A percentile compares a stretch with the other conserved stretches of the same genome.
Conservation (phyloP, 2,113 vertebrate species). For the Melospiza melodia region DNA sequence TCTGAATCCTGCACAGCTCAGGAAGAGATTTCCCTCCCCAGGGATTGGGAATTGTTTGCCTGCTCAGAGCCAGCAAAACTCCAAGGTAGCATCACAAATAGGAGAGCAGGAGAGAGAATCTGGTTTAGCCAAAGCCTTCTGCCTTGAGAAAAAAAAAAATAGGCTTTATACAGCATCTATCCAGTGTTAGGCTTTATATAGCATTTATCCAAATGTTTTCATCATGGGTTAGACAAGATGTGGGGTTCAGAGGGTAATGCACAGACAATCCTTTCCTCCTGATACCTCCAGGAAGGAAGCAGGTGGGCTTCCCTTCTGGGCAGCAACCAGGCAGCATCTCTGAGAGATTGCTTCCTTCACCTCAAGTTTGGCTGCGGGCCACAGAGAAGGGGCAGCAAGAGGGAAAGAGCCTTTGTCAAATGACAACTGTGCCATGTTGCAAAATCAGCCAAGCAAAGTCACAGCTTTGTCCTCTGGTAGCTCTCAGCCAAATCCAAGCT, state of each 20-base stretch:
- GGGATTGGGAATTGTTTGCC: background rate
- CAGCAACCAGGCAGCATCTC: background rate
- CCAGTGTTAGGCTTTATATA: background rate
- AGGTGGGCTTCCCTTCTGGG: background rate
- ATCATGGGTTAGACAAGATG: background rate
- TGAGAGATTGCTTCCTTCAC: background rate
- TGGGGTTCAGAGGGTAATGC: background rate
- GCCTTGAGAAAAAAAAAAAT: background rate
- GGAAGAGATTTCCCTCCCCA: rapidly evolving
- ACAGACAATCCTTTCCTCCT: background rate
- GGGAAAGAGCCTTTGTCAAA: background rate
- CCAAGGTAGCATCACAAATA: rapidly evolving
- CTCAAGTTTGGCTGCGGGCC: background rate
- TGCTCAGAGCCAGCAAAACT: background rate
- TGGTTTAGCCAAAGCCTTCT: background rate
- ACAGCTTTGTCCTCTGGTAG: background rate
- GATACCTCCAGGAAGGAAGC: background rate
- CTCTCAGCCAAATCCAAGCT: background rate
- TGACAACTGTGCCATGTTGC: background rate
- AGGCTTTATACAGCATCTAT: background rate
- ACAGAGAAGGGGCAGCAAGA: background rate
- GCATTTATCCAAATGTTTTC: background rate
- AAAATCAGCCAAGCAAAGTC: background rate
- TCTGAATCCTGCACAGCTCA: background rate
- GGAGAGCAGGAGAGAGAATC: background rate